phyloP scores from a whole-genome alignment of 2,797 vertebrate genomes.

The Petrocephalus sullivani region DNA sequence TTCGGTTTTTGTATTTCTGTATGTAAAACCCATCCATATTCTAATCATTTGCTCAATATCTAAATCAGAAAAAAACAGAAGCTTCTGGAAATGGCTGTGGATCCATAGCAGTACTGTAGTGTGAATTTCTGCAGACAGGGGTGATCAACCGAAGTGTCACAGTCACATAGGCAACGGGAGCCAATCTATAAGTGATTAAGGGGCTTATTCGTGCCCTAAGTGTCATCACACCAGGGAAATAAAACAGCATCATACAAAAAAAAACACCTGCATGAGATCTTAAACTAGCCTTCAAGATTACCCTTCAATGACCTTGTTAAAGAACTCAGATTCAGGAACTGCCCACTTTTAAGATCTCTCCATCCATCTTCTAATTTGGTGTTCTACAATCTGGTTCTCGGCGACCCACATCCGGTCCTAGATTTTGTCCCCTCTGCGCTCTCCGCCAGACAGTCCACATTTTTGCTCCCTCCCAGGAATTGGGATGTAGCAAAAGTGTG shows the following conservation, averaged over 20 bases:
- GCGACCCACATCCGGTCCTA: background rate
- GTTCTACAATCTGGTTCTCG: background rate
- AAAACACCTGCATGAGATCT: background rate
- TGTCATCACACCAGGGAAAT: background rate
- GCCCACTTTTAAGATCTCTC: background rate
- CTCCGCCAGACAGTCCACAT: background rate
- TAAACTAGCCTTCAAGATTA: background rate
- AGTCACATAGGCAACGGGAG: background rate
- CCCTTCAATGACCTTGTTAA: background rate
- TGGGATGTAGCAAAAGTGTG: too few species aligned
- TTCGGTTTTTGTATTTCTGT: slow-evolving; percentile 50
- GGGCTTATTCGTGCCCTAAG: background rate
- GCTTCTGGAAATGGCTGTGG: slow-evolving; percentile 19
- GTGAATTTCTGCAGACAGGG: background rate
- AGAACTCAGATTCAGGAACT: slow-evolving; percentile 3
- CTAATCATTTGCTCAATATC: slow-evolving; percentile 21
- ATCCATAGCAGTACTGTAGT: background rate
- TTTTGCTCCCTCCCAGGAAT: background rate
- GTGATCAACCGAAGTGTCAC: background rate
- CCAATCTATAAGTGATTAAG: background rate
- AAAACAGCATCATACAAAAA: background rate
- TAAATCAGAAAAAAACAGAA: slow-evolving; percentile 23
- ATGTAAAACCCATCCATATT: slow-evolving; percentile 58
- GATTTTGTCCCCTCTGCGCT: background rate
- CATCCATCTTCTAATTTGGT: background rate